A percentile compares a stretch with the other conserved stretches of the same genome.
phyloP scores from a whole-genome alignment of 2,888 invertebrate genomes.

The Drosophila birchii region DNA sequence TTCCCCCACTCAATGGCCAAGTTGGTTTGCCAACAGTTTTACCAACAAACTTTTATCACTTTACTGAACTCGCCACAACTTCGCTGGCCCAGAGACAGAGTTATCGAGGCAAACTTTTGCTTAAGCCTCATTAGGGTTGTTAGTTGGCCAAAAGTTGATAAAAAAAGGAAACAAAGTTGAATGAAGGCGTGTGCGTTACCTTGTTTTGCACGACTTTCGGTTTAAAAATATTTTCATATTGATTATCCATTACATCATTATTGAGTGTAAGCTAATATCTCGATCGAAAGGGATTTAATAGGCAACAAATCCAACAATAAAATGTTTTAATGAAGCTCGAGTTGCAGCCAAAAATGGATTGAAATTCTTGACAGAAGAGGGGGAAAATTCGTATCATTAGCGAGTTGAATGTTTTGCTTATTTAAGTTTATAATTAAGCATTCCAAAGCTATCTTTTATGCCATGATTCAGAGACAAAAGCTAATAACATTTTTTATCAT shows the following conservation, averaged over 20 bases:
- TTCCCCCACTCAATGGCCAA: conserved; percentile 31
- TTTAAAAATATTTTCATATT: conserved; percentile 29
- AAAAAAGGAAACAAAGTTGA: conserved; percentile 67
- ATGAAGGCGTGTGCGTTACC: conserved; percentile 34
- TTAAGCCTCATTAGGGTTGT: conserved; percentile 73
- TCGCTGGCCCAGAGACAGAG: conserved; percentile 40
- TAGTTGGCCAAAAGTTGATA: conserved; percentile 67
- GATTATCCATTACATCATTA: conserved; percentile 12
- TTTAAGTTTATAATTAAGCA: neutral
- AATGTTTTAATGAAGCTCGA: neutral
- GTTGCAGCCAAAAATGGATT: neutral
- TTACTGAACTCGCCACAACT: conserved; percentile 30
- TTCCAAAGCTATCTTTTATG: conserved; percentile 9
- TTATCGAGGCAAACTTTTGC: conserved; percentile 63
- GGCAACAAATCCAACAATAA: conserved; percentile 10
- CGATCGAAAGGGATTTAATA: neutral
- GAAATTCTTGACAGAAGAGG: neutral
- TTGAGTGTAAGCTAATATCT: conserved; percentile 3
- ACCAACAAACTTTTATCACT: conserved; percentile 62
- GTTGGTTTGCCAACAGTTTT: conserved; percentile 34
- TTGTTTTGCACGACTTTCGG: conserved; percentile 16
- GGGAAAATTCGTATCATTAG: neutral
- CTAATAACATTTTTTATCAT: neutral
- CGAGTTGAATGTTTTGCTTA: neutral
- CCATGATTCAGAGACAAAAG: neutral